phyloP scores from a whole-genome alignment of 2,888 invertebrate genomes.

The Patella pellucida region DNA sequence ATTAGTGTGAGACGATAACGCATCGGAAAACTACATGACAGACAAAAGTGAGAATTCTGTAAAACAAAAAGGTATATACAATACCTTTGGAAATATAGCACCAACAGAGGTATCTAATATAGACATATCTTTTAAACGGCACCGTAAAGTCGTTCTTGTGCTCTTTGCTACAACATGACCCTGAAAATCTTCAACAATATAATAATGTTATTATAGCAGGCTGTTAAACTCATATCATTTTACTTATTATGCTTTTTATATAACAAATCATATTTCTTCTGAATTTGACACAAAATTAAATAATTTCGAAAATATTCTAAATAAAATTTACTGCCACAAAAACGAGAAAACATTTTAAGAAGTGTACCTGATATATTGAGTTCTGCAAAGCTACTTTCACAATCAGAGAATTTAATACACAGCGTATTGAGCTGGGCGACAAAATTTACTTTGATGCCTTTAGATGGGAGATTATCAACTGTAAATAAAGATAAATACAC shows the following conservation, averaged over 20 bases:
- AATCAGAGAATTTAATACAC: conserved; percentile 79
- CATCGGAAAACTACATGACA: too few relatives aligned
- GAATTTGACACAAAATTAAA: too few relatives aligned
- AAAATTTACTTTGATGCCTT: conserved; percentile 82
- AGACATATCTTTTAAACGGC: conserved; percentile 79
- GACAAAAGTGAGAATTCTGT: too few relatives aligned
- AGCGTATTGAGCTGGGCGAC: conserved; percentile 79
- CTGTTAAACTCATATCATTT: too few relatives aligned
- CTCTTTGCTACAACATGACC: conserved; percentile 84
- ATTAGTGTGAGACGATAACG: too few relatives aligned
- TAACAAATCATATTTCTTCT: too few relatives aligned
- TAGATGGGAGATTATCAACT: conserved; percentile 72
- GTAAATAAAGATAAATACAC: neutral
- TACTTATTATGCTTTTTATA: too few relatives aligned
- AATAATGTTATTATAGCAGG: neutral
- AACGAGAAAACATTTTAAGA: too few relatives aligned
- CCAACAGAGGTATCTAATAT: conserved; percentile 82
- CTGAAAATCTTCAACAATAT: conserved; percentile 75
- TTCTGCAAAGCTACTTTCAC: conserved; percentile 80
- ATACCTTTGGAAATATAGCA: conserved; percentile 82
- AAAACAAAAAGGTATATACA: conserved; percentile 17
- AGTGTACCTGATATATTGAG: conserved; percentile 74
- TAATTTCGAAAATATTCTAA: too few relatives aligned
- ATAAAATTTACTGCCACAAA: too few relatives aligned
- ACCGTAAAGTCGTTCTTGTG: conserved; percentile 81